Evolutionary conservation across 2,888 invertebrate species (phyloP).

Genomic region (Glyphotaelius pellucidus): DNA sequence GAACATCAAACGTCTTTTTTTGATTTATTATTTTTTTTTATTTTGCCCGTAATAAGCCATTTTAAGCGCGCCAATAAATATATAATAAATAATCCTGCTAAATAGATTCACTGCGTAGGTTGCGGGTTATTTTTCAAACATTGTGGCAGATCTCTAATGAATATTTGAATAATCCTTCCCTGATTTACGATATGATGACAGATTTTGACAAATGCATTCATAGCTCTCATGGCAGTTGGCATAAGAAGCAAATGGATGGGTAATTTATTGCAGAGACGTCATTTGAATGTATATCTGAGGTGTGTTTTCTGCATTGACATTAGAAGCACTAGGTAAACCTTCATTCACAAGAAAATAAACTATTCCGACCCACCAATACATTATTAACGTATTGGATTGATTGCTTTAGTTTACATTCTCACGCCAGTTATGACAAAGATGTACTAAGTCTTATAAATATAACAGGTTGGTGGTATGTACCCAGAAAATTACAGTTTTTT

Average conservation of each 20-base stretch:
- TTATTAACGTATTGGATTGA: not conserved
- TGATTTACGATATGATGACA: not conserved
- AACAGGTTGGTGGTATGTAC: too few relatives aligned
- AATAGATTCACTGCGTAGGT: not conserved
- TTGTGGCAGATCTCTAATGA: not conserved
- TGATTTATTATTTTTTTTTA: not conserved
- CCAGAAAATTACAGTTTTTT: too few relatives aligned
- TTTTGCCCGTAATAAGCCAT: not conserved
- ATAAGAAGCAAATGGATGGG: not conserved
- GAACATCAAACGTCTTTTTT: not conserved
- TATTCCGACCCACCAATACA: not conserved
- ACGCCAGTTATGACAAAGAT: not conserved
- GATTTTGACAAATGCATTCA: not conserved
- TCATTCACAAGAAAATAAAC: too few relatives aligned
- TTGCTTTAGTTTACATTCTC: not conserved
- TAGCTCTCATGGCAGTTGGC: not conserved
- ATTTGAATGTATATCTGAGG: constrained; percentile 11
- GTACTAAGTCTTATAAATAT: not conserved
- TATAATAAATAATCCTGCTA: not conserved
- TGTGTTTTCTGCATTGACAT: not conserved
- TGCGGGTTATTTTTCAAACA: not conserved
- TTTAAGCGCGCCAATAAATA: not conserved
- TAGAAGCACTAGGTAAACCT: too few relatives aligned
- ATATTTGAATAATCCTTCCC: not conserved
- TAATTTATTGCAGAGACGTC: constrained; percentile 10